Percentiles rank a stretch among this genome's conserved stretches.
Conservation (phyloP, 2,113 vertebrate genomes). For the Empidonax traillii region DNA sequence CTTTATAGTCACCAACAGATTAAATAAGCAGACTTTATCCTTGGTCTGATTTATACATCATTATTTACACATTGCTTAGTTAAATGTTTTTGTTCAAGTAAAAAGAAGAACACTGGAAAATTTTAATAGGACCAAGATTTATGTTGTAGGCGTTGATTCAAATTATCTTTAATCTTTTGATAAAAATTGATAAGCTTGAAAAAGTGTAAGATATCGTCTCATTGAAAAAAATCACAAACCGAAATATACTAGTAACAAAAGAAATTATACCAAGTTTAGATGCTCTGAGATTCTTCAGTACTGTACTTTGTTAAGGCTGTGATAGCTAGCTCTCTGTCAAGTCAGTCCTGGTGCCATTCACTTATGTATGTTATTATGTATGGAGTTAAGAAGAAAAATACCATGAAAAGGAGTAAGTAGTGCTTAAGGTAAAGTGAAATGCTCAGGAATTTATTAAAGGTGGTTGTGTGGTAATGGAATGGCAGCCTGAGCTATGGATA, state of each 20-base stretch:
- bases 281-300: not conserved
- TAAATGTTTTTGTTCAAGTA: not conserved
- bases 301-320: not conserved
- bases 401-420: not conserved
- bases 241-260: not conserved
- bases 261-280: not conserved
- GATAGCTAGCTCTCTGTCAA: not conserved
- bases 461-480: not conserved
- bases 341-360: not conserved
- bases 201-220: not conserved
- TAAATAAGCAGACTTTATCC: not conserved
- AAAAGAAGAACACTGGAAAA: not conserved
- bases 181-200: conserved; percentile 4
- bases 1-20: not conserved
- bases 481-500: not conserved
- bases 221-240: not conserved
- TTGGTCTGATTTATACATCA: not conserved
- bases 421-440: not conserved
- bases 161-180: not conserved
- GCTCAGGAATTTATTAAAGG: not conserved
- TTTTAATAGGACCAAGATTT: not conserved
- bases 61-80: not conserved
- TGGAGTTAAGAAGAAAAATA: not conserved
- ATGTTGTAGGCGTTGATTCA: not conserved
- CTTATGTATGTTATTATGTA: not conserved